Conservation (phyloP, 2,797 vertebrate genomes). For the Harpagifer antarcticus region DNA sequence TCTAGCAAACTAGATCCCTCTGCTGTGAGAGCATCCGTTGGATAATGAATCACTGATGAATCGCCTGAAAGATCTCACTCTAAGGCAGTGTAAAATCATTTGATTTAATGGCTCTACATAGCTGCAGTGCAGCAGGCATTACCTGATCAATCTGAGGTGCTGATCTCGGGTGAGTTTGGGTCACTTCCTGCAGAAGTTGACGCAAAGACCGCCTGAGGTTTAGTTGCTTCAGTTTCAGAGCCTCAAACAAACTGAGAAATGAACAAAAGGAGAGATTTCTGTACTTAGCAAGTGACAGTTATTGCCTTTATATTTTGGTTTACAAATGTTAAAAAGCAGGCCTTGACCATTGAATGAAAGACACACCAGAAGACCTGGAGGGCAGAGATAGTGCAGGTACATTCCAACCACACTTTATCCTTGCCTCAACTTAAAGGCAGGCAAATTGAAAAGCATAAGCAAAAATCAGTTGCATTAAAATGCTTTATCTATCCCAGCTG, state of each 20-base stretch:
- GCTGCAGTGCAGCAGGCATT: constrained; percentile 29
- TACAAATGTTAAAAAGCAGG: constrained; percentile 11
- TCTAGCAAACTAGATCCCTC: constrained; percentile 78
- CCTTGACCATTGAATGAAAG: constrained; percentile 13
- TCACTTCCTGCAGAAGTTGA: constrained; percentile 36
- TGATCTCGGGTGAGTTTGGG: constrained; percentile 42
- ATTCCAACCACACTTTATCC: constrained; percentile 55
- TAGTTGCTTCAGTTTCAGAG: constrained; percentile 12
- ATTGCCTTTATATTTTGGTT: constrained; percentile 5
- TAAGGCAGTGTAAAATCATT: constrained; percentile 59
- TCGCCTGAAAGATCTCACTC: constrained; percentile 74
- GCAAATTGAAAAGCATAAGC: constrained; percentile 75
- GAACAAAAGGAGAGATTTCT: constrained; percentile 10
- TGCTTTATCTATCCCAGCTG: constrained; percentile 76
- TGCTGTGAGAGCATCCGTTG: constrained; percentile 72
- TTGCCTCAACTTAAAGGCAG: constrained; percentile 50
- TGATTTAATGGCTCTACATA: constrained; percentile 46
- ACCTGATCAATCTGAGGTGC: constrained; percentile 40
- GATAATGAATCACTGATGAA: constrained; percentile 85
- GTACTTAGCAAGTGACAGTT: not conserved
- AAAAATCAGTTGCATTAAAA: constrained; percentile 77
- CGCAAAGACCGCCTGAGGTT: not conserved
- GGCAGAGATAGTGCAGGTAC: too few species aligned
- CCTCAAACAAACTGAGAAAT: constrained; percentile 6
- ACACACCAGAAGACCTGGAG: constrained; percentile 6